A percentile compares a stretch with the other conserved stretches of the same genome.
These are phyloP conservation scores for Hestina assimilis DNA, from an alignment of 1,140 invertebrate species.

Conservation along the genomic window DNA sequence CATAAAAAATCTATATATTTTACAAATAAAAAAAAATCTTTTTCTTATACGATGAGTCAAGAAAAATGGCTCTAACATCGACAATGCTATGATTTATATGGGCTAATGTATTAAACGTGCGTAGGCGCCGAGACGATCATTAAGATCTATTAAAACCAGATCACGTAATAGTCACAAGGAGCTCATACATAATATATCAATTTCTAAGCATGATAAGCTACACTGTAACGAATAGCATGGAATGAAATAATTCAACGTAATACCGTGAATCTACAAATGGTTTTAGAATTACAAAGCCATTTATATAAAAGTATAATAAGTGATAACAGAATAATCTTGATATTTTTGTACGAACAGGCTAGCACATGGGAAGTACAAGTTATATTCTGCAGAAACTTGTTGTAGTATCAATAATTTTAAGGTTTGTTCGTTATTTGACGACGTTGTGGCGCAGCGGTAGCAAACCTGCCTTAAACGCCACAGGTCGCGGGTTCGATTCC, in stretches of 20 bases:
- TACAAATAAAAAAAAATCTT: no score
- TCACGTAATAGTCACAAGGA: constrained; percentile 33
- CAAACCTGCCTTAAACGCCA: no score
- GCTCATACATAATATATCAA: constrained; percentile 11
- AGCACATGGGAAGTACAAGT: background rate
- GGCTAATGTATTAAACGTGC: constrained; percentile 2
- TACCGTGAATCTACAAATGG: background rate
- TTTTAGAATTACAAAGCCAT: no score
- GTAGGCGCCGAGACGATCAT: constrained; percentile 36
- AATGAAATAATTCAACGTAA: background rate
- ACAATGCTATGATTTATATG: constrained; percentile 11
- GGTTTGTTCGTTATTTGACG: no score
- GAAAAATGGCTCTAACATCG: background rate
- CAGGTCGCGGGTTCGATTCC: no score
- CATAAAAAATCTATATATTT: no score
- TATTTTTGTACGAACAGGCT: background rate
- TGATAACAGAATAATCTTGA: no score
- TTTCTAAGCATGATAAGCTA: constrained; percentile 8
- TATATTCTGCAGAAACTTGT: no score
- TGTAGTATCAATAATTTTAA: no score
- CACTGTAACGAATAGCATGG: background rate
- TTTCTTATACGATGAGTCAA: background rate
- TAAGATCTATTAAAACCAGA: constrained; percentile 53
- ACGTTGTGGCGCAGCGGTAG: no score
- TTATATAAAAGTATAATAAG: no score